Conservation (phyloP, 23 tunicate species). For the Botrylloides violaceus region DNA sequence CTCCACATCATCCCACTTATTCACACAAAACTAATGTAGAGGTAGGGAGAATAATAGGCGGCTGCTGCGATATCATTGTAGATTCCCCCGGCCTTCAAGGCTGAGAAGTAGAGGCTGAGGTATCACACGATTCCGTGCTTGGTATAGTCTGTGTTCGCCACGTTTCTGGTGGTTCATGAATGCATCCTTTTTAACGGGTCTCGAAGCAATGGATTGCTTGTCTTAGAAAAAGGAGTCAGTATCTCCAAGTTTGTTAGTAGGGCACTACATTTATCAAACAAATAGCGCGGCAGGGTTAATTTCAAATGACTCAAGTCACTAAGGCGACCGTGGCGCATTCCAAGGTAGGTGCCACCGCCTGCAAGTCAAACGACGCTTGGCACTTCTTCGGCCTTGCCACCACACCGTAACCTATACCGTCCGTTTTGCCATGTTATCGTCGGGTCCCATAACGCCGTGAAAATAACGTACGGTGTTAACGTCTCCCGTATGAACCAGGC, state of each 20-base stretch:
- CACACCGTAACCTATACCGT: conserved; percentile 65
- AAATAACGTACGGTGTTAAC: conserved; percentile 64
- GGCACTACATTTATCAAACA: not conserved
- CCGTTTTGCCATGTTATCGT: conserved; percentile 81
- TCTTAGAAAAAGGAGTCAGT: not conserved
- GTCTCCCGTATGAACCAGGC: conserved; percentile 92
- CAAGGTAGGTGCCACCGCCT: conserved; percentile 12
- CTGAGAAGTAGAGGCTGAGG: too few relatives aligned
- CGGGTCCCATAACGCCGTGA: conserved; percentile 77
- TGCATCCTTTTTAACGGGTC: not conserved
- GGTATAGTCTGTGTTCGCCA: too few relatives aligned
- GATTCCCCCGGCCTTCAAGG: too few relatives aligned
- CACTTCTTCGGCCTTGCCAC: conserved; percentile 87
- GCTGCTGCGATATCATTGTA: too few relatives aligned
- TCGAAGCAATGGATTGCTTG: not conserved
- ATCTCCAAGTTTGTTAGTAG: not conserved
- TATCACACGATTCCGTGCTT: too few relatives aligned
- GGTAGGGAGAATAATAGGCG: too few relatives aligned
- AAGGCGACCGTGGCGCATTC: conserved; percentile 13
- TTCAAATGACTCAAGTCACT: not conserved
- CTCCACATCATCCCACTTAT: too few relatives aligned
- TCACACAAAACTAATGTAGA: too few relatives aligned
- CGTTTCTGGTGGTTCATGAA: too few relatives aligned
- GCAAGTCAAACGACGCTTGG: conserved; percentile 11
- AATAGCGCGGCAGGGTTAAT: not conserved